phyloP scores from a whole-genome alignment of 2,888 invertebrate species.

The Cosmia pyralina region DNA sequence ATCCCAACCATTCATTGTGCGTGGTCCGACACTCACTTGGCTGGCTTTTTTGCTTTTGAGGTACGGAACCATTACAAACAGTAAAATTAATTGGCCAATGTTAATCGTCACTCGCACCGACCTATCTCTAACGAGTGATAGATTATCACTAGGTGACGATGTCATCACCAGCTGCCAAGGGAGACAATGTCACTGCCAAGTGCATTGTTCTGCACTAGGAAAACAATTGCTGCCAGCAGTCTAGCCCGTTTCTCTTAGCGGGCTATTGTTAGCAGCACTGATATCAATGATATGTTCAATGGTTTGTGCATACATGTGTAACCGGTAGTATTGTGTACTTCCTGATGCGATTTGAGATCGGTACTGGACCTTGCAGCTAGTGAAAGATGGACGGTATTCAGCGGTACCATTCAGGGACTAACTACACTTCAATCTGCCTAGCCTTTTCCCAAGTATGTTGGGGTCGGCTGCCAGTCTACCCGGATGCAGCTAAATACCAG shows the following conservation, averaged over 20 bases:
- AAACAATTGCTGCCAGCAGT: conserved; percentile 77
- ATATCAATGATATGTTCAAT: conserved; percentile 44
- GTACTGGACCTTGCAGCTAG: conserved; percentile 34
- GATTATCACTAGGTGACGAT: conserved; percentile 64
- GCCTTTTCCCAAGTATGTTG: too few species aligned
- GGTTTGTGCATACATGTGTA: conserved; percentile 21
- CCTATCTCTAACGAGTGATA: conserved; percentile 59
- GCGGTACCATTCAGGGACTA: too few species aligned
- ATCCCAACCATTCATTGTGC: not conserved
- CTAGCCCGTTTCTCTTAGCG: conserved; percentile 75
- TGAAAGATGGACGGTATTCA: conserved; percentile 17
- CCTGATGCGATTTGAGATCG: conserved; percentile 35
- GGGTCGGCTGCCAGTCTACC: too few species aligned
- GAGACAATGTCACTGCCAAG: conserved; percentile 83
- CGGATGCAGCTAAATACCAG: too few species aligned
- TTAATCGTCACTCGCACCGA: conserved; percentile 29
- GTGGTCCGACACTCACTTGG: not conserved
- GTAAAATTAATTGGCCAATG: conserved; percentile 11
- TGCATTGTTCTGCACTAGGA: conserved; percentile 78
- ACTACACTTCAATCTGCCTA: too few species aligned
- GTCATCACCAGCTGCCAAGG: conserved; percentile 66
- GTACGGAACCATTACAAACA: conserved; percentile 2
- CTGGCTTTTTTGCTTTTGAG: not conserved
- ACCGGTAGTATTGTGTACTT: conserved; percentile 31
- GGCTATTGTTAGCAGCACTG: conserved; percentile 73